Evolutionary conservation across 2,888 invertebrate species (phyloP), one percentile per base, ranked within the genome.

Genomic region (Agrotis puta): DNA sequence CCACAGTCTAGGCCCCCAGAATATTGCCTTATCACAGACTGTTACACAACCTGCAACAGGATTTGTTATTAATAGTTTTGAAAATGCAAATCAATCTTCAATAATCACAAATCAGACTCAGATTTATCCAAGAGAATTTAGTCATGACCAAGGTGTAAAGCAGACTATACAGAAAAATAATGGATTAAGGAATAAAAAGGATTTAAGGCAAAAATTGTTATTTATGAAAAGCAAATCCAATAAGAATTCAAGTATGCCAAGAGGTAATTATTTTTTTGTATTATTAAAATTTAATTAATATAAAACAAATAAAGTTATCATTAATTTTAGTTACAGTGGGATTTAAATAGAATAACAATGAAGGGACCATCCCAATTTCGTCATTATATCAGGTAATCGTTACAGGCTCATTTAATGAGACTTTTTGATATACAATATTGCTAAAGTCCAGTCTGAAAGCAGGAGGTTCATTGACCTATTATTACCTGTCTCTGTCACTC

Each of bases 191-290:
- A 70, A 64, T 33, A 59, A 57, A 18, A 80, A 59, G 57, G 91
- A 91, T 80, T 82, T 91, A 64, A 85, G 92, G 27, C 79, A 82
- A 64, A 85, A 79, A 70, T 70, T 92, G 53, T 71, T 61, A 58
- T 82, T 79, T 45, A 88, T 79, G 73, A 84, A 77, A 74, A 82
- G 66, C 3, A 33, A 33, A 81, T 75, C 63, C 33, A 57, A 65
- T 70, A 84, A 73, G 50, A 63, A 62, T 79, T 20, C 33, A 61
- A 39, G 24, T 56, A 51, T 27, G 27, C n/a, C 39, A 27, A 48
- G 47, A 87, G 85, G 85, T 87, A 82, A 61, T 57, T 47, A 61
- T 70, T 51, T 70, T 51, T 22, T 57, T 3, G 24, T 51, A 51
- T 51, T 48, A 43, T 22, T 48, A 39, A 43, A 43, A 16, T 2